Conservation (phyloP, 2,888 invertebrate genomes). For the Calliopum simillimum region DNA sequence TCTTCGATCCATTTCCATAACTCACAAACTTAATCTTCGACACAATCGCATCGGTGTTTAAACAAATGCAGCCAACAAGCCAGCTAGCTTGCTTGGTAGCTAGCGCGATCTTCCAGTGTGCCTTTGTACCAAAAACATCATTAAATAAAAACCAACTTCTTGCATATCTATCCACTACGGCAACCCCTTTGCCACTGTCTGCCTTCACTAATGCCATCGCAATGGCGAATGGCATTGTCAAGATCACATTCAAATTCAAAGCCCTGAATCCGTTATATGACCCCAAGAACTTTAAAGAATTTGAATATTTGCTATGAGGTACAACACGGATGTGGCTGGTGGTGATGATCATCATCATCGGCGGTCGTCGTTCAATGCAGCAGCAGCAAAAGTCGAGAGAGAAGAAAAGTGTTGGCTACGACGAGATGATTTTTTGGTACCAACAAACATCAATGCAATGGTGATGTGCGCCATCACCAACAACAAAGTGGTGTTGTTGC, state of each 20-base stretch:
- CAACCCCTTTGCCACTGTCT: background rate
- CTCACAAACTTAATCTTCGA: constrained; percentile 26
- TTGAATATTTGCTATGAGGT: constrained; percentile 29
- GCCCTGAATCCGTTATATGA: constrained; percentile 36
- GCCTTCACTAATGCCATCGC: background rate
- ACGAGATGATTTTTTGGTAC: background rate
- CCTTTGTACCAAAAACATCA: background rate
- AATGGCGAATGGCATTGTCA: constrained; percentile 28
- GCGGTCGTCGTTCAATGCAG: too few relatives aligned
- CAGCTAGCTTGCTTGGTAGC: background rate
- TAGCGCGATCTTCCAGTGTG: background rate
- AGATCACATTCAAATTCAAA: constrained; percentile 31
- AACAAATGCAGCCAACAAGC: background rate
- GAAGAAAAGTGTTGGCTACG: constrained; percentile 13
- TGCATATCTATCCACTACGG: background rate
- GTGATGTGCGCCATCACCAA: constrained; percentile 2
- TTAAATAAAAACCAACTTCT: background rate
- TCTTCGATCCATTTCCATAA: constrained; percentile 25
- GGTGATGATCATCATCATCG: too few relatives aligned
- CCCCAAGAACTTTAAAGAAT: constrained; percentile 31
- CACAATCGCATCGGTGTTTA: constrained; percentile 23
- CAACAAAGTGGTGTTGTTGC: background rate
- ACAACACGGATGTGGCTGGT: background rate
- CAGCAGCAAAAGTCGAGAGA: background rate
- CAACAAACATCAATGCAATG: background rate